Base-by-base conservation (phyloP, 1,140 invertebrate genomes). In the Aphaenogaster floridana region DNA sequence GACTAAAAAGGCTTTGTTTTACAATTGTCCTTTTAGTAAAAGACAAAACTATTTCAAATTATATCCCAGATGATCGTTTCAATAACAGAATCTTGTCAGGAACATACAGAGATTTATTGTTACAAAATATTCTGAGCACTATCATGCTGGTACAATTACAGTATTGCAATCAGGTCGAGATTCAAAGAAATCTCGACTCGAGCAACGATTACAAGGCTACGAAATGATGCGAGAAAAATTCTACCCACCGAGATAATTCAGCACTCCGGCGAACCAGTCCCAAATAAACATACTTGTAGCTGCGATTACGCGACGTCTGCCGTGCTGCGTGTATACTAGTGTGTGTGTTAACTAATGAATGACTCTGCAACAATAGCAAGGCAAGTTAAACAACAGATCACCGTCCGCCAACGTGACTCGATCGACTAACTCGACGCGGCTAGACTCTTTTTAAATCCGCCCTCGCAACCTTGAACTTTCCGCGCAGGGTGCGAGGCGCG, bases 191-290 rank as follows among this genome's bases (percentile, higher is more conserved):
- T 13, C 9, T 21, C 28, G 13, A 36, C 17, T 34, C 1, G 3
- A 74, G n/a, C 17, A 39, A 11, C 1, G 34, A 13, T 21, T 45
- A 28, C 3, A 0, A 15, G 8, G 2, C 28, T 0, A 15, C 0
- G n/a, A 17, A 50, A 48, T 63, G 11, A 84, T 13, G 54, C 1
- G 5, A n/a, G 39, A 39, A 28, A 61, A 68, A n/a, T 11, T 81
- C 74, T 87, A 97, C 97, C 97, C 96, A 99, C 99, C 99, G 95
- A 99, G 97, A 96, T 98, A 99, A 95, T 98, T 98, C 93, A 99
- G 96, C 94, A 99, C 98, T 94, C 98, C 98, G 94, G 98, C 98
- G 95, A 99, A 98, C 99, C 99, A 99, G 95, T 99, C 98, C 97
- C 98, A 99, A 96, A 99, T 97, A 97, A 99, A 99, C 98, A 99